A percentile compares a stretch with the other conserved stretches of the same genome.
Evolutionary conservation across 2,797 vertebrate genomes (phyloP).

Genomic region (Perodicticus potto): DNA sequence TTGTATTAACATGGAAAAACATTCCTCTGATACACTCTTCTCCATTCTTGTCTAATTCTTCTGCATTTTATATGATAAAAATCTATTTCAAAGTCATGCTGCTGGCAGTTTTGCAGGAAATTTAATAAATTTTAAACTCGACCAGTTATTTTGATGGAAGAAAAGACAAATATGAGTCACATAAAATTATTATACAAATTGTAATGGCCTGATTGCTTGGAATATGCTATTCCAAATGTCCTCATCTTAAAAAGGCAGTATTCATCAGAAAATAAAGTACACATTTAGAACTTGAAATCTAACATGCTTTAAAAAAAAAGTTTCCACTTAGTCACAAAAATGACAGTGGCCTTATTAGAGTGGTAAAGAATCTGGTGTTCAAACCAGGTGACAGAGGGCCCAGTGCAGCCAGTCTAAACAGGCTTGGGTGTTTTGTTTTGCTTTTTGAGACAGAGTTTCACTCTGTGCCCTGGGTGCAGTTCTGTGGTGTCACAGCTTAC

Average conservation of each 20-base stretch:
- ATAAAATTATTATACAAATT: slow-evolving; percentile 37
- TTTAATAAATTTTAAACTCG: slow-evolving; percentile 30
- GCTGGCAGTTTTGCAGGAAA: not conserved
- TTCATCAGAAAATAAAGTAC: slow-evolving; percentile 33
- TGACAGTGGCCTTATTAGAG: not conserved
- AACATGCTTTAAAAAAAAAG: not conserved
- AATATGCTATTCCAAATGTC: not conserved
- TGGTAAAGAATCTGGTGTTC: not conserved
- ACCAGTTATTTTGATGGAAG: not conserved
- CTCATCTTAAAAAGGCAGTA: slow-evolving; percentile 20
- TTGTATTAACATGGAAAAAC: not conserved
- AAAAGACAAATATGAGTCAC: slow-evolving; percentile 37
- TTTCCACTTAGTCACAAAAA: slow-evolving; percentile 1
- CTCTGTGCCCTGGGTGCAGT: too few species aligned
- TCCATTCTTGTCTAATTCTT: not conserved
- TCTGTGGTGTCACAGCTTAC: too few species aligned
- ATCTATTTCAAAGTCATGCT: slow-evolving; percentile 14
- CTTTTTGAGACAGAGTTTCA: too few species aligned
- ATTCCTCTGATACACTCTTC: not conserved
- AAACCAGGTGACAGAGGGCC: not conserved
- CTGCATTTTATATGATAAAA: slow-evolving; percentile 11
- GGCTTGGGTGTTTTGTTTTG: too few species aligned
- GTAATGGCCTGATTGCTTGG: not conserved
- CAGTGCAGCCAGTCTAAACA: too few species aligned
- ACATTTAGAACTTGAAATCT: slow-evolving; percentile 53